These are phyloP conservation scores for Gadopsis bispinosus DNA, from an alignment of 2,797 vertebrate species.

Conservation along the genomic window DNA sequence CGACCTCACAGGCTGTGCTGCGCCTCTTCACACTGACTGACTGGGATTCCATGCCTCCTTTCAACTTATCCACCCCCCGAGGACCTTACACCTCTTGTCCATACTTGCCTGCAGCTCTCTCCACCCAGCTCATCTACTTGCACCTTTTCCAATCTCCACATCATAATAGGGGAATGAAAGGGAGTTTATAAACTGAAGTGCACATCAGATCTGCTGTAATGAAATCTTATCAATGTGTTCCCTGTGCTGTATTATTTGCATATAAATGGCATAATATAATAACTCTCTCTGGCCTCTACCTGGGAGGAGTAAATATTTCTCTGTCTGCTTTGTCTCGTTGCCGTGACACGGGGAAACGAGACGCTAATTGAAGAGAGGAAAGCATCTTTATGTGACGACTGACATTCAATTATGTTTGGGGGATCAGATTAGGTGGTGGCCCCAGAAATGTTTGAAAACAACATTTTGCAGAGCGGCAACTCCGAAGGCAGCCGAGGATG, in stretches of 20 bases:
- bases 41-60: not conserved
- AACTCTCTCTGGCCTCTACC: conserved; percentile 78
- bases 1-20: not conserved
- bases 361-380: conserved; percentile 86
- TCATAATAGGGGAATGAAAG: conserved; percentile 85
- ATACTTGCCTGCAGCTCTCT: conserved; percentile 10
- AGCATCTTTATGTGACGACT: conserved; percentile 85
- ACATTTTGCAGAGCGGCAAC: conserved; percentile 75
- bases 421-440: conserved; percentile 83
- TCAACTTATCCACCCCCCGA: conserved; percentile 12
- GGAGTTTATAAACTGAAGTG: conserved; percentile 84
- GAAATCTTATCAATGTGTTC: conserved; percentile 83
- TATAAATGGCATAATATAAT: conserved; percentile 89
- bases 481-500: conserved; percentile 68
- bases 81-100: conserved; percentile 6
- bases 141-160: conserved; percentile 76
- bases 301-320: conserved; percentile 87
- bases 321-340: conserved; percentile 82
- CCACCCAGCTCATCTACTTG: conserved; percentile 50
- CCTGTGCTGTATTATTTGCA: conserved; percentile 85
- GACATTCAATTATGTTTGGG: conserved; percentile 88
- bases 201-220: conserved; percentile 85
- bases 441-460: conserved; percentile 83
- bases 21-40: not conserved
- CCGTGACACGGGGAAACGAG: conserved; percentile 77